Evolutionary conservation across 2,888 invertebrate species (phyloP), one percentile per base, ranked within the genome.

Genomic region (Acleris literana): DNA sequence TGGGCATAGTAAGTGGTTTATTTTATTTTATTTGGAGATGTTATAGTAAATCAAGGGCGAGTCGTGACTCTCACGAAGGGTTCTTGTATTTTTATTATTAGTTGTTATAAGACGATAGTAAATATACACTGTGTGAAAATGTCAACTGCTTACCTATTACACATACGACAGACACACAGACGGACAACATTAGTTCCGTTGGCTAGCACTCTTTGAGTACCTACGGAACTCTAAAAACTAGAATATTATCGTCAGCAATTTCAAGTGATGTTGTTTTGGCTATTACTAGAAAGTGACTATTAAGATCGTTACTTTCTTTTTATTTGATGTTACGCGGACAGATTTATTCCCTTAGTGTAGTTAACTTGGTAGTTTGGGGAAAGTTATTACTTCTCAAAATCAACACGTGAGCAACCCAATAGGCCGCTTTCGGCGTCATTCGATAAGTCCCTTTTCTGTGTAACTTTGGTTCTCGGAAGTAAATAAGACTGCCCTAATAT

Each of bases 1-100:
- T 93, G 93, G 93, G 83, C 91, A 1, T 82, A 85, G 93, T 93
- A 76, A 89, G 91, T 88, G 52, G 52, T 29, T 57, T 57, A 49
- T 58, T 39, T 39, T 39, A 33, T 39, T 13, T 13, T 39, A 39
- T 39, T 39, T 13, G 3, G 13, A 39, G 39, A 13, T 39, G 39
- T 13, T 13, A 33, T 33, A 2, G 9, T 25, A 25, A 25, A 25
- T 25, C 25, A 25, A 7, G 25, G 25, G 6, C 33, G 33, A 33
- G 9, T 2, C 33, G n/a, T 0, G 9, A 9, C 9, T 33, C 9
- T 9, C 9, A 9, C 9, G 33, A 9, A 33, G 9, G 3, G 9
- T 9, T 33, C 9, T 29, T 29, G 9, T 33, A 33, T 25, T 6
- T 25, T 25, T 25, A 5, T 25, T 25, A 25, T 25, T 25, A 6